Percentiles rank a stretch among this genome's conserved stretches.
These are phyloP conservation scores for Clarias platycephalus DNA, from an alignment of 2,797 vertebrate species.

Conservation along the genomic window DNA sequence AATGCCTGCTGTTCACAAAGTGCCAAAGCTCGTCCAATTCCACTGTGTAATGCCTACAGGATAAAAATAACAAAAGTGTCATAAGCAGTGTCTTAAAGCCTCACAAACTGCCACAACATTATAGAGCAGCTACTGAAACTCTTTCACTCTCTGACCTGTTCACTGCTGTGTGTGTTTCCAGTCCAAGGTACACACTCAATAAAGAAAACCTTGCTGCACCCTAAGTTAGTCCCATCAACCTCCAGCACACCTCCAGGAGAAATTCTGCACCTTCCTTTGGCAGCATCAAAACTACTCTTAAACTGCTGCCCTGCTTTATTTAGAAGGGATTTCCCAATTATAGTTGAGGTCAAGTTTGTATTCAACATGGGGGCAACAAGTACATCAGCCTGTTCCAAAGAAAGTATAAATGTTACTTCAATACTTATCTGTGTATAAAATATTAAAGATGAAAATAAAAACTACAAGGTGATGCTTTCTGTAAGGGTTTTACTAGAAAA, in stretches of 20 bases:
- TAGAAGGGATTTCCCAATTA: slow-evolving; percentile 53
- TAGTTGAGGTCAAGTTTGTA: slow-evolving; percentile 55
- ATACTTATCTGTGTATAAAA: background rate
- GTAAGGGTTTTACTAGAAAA: no score
- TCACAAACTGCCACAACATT: background rate
- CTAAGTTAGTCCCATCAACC: slow-evolving; percentile 55
- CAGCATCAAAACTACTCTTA: slow-evolving; percentile 38
- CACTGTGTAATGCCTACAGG: slow-evolving; percentile 58
- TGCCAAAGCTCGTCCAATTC: slow-evolving; percentile 60
- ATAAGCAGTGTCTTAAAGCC: background rate
- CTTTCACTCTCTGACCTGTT: slow-evolving; percentile 53
- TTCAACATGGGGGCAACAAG: slow-evolving; percentile 65
- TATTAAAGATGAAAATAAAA: background rate
- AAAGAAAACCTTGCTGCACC: slow-evolving; percentile 65
- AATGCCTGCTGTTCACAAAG: slow-evolving; percentile 58
- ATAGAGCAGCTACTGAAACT: slow-evolving; percentile 38
- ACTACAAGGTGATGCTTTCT: background rate
- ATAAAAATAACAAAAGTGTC: background rate
- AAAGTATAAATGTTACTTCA: background rate
- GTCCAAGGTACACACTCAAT: slow-evolving; percentile 65
- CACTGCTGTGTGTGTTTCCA: slow-evolving; percentile 50
- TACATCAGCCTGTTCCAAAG: slow-evolving; percentile 60
- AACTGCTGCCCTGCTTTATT: slow-evolving; percentile 55
- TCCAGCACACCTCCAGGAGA: slow-evolving; percentile 62
- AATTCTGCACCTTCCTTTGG: background rate